phyloP scores from a whole-genome alignment of 2,797 vertebrate genomes.

The Rallus crepitans region DNA sequence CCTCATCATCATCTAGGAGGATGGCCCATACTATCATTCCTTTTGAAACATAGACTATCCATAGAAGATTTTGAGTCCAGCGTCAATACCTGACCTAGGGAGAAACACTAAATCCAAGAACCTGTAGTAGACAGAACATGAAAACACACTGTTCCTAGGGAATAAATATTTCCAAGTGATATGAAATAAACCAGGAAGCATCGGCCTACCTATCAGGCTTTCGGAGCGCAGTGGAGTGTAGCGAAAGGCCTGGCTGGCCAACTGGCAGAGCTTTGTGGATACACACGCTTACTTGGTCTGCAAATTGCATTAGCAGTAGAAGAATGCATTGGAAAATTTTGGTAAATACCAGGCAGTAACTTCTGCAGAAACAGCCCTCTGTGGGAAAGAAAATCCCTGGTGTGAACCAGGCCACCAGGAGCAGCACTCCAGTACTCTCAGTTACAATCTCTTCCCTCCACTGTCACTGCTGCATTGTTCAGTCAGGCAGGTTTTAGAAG shows the following conservation, averaged over 20 bases:
- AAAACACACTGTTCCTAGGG: background rate
- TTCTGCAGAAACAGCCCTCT: background rate
- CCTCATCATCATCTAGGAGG: background rate
- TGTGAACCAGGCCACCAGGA: accelerated
- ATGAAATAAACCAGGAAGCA: background rate
- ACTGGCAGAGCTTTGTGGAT: background rate
- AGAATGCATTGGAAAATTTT: background rate
- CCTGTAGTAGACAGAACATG: background rate
- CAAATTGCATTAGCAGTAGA: background rate
- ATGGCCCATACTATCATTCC: accelerated
- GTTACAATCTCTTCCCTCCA: background rate
- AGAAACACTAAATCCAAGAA: background rate
- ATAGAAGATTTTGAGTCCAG: background rate
- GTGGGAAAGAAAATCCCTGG: background rate
- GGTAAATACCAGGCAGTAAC: background rate
- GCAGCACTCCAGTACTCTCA: background rate
- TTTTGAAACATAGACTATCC: background rate
- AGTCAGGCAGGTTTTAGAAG: background rate
- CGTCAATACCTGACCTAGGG: background rate
- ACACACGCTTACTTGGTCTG: background rate
- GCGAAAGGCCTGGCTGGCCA: background rate
- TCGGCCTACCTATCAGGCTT: background rate
- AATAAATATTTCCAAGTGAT: background rate
- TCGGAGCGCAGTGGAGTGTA: background rate
- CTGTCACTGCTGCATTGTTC: background rate